Conservation (phyloP, 2,888 invertebrate species). For the Merodon equestris region DNA sequence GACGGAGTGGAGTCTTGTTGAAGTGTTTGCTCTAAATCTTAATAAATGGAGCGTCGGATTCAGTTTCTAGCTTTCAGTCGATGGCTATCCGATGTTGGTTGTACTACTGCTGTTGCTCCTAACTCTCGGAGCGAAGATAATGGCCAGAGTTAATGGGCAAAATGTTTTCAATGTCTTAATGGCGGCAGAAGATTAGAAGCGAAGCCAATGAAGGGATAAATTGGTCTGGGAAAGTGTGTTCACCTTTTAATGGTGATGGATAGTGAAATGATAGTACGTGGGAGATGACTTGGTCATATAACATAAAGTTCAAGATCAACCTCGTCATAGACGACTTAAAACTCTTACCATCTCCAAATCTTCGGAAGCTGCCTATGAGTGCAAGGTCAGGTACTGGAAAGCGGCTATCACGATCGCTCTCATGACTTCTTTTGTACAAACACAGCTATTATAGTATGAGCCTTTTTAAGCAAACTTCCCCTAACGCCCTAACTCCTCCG, state of each 20-base stretch:
- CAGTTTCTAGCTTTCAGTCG: constrained; percentile 48
- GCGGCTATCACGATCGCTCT: no score
- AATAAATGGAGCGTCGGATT: constrained; percentile 66
- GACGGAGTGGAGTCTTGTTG: constrained; percentile 20
- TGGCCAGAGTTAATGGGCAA: constrained; percentile 52
- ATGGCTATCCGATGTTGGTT: constrained; percentile 49
- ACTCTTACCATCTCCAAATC: no score
- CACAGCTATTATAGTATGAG: no score
- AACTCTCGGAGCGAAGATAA: neutral
- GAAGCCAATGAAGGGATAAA: constrained; percentile 55
- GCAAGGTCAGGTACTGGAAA: no score
- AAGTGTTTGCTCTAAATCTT: constrained; percentile 58
- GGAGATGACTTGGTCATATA: neutral
- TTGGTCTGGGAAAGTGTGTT: constrained; percentile 58
- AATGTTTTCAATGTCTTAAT: constrained; percentile 54
- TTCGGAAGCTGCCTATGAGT: no score
- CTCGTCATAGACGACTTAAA: no score
- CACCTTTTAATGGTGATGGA: constrained; percentile 64
- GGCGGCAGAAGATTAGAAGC: no score
- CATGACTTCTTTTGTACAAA: no score
- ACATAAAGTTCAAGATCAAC: no score
- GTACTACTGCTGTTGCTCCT: neutral
- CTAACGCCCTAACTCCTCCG: no score
- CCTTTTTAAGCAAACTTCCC: no score
- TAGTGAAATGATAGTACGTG: constrained; percentile 43